Conservation (phyloP, 2,888 invertebrate species). For the Apodemia mormo region DNA sequence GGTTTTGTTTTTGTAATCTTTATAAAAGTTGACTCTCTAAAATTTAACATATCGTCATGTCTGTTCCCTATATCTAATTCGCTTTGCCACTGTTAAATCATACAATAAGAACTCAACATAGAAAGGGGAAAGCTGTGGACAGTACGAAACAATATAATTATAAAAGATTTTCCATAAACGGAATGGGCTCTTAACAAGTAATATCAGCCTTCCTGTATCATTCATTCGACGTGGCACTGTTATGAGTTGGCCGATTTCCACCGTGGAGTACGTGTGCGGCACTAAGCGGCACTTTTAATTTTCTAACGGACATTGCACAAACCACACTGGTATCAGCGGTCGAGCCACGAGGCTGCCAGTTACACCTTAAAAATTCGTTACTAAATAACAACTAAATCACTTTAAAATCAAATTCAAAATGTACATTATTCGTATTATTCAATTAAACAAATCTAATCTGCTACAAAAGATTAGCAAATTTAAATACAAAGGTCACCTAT, state of each 20-base stretch:
- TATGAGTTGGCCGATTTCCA: neutral
- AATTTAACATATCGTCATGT: slow-evolving; percentile 80
- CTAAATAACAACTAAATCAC: slow-evolving; percentile 82
- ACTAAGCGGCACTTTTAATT: slow-evolving; percentile 38
- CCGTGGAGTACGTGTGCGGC: slow-evolving; percentile 13
- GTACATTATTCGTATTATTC: slow-evolving; percentile 77
- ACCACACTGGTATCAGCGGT: slow-evolving; percentile 73
- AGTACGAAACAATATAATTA: slow-evolving; percentile 56
- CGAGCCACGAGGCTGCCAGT: slow-evolving; percentile 70
- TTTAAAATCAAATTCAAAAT: slow-evolving; percentile 81
- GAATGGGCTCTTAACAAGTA: slow-evolving; percentile 68
- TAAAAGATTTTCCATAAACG: slow-evolving; percentile 49
- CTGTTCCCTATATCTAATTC: slow-evolving; percentile 80
- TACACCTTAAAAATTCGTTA: slow-evolving; percentile 77
- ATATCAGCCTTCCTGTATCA: slow-evolving; percentile 59
- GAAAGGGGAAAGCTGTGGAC: slow-evolving; percentile 69
- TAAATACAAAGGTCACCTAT: slow-evolving; percentile 80
- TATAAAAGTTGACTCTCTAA: slow-evolving; percentile 82
- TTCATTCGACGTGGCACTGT: slow-evolving; percentile 55
- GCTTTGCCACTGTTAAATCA: slow-evolving; percentile 75
- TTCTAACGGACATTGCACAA: slow-evolving; percentile 71
- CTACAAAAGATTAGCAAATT: slow-evolving; percentile 81
- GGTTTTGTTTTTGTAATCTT: slow-evolving; percentile 76
- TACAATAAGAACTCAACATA: slow-evolving; percentile 68
- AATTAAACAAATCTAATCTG: slow-evolving; percentile 80